Percentiles rank a stretch among this genome's conserved stretches.
Evolutionary conservation across 2,888 invertebrate species (phyloP).

Genomic region (Cataglyphis rosenhaueri): DNA sequence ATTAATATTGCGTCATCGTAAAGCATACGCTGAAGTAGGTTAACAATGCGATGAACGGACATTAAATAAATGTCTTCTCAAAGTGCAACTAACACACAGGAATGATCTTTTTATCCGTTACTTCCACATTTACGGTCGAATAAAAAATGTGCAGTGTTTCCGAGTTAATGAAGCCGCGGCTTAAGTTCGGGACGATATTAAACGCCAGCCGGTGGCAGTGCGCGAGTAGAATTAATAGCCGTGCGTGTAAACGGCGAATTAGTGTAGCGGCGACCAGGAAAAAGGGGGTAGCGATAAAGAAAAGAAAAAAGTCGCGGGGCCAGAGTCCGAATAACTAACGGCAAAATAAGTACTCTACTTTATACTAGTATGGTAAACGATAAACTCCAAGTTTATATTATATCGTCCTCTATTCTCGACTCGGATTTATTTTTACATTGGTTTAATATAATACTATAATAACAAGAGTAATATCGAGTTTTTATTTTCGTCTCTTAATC

Average conservation of each 20-base stretch:
- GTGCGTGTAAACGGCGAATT: slow-evolving; percentile 65
- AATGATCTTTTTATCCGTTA: slow-evolving; percentile 30
- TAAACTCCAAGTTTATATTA: slow-evolving; percentile 1
- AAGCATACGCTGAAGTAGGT: not conserved
- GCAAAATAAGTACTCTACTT: slow-evolving; percentile 24
- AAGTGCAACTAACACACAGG: not conserved
- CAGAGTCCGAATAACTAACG: slow-evolving; percentile 28
- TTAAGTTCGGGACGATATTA: slow-evolving; percentile 66
- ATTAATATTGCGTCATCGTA: not conserved
- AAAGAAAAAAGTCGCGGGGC: slow-evolving; percentile 9
- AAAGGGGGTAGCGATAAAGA: slow-evolving; percentile 20
- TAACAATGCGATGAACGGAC: not conserved
- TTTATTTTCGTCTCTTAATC: not conserved
- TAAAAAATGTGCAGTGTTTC: slow-evolving; percentile 42
- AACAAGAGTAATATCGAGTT: not conserved
- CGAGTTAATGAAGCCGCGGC: slow-evolving; percentile 63
- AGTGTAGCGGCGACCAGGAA: slow-evolving; percentile 35
- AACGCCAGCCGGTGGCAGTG: slow-evolving; percentile 53
- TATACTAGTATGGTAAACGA: not conserved
- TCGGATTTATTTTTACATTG: too few relatives aligned
- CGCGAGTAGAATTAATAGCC: slow-evolving; percentile 54
- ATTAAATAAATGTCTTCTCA: slow-evolving; percentile 29
- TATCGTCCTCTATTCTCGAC: not conserved
- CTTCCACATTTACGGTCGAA: slow-evolving; percentile 37
- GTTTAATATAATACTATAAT: not conserved